Evolutionary conservation across 2,888 invertebrate species (phyloP).

Genomic region (Athrips mouffetella): DNA sequence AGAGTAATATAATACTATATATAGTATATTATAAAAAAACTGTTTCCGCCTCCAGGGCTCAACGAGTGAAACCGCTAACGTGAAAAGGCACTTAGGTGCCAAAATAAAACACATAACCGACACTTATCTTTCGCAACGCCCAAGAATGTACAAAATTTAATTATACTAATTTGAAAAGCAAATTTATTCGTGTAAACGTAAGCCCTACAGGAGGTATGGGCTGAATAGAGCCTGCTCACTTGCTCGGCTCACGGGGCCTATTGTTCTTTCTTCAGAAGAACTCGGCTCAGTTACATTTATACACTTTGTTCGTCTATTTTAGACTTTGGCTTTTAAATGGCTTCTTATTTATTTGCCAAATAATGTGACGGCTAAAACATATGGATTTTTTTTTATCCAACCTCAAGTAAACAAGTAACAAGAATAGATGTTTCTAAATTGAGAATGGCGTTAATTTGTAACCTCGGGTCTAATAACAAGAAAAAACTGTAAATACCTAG

Average conservation of each 20-base stretch:
- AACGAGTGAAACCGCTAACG: no score
- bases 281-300: background rate
- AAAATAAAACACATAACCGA: background rate
- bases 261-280: background rate
- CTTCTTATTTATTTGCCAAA: background rate
- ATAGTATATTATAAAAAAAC: no score
- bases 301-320: background rate
- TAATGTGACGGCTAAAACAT: background rate
- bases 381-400: background rate
- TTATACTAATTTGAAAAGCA: constrained; percentile 7
- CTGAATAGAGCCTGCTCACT: background rate
- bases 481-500: constrained; percentile 50
- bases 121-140: background rate
- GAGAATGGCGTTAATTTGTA: constrained; percentile 18
- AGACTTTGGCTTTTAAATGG: background rate
- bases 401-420: background rate
- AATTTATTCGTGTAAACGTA: constrained; percentile 6
- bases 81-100: background rate
- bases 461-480: constrained; percentile 39
- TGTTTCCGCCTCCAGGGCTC: no score
- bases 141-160: background rate
- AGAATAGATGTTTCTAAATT: constrained; percentile 17
- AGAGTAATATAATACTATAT: no score
- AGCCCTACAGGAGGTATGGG: background rate
- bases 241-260: background rate